Conservation (phyloP, 2,113 vertebrate species). For the Picathartes gymnocephalus region DNA sequence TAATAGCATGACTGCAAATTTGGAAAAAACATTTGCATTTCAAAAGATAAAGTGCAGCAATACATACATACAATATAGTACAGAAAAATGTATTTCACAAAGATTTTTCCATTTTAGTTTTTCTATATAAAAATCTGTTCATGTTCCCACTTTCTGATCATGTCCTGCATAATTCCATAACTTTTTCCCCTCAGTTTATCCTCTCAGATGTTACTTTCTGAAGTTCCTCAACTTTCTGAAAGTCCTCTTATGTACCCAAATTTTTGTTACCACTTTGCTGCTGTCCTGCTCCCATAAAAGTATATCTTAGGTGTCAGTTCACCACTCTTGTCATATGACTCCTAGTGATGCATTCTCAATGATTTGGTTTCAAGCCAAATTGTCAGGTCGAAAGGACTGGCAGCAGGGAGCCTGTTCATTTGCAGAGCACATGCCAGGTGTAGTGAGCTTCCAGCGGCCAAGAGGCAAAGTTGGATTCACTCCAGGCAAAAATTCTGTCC, state of each 20-base stretch:
- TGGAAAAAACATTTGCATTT: neutral
- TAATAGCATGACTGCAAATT: neutral
- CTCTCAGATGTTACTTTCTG: neutral
- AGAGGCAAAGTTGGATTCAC: neutral
- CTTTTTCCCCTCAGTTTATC: neutral
- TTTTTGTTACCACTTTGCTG: neutral
- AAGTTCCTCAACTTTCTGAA: neutral
- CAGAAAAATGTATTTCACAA: neutral
- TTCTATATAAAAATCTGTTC: neutral
- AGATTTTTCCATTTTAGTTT: neutral
- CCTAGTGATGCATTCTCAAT: neutral
- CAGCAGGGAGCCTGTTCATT: neutral
- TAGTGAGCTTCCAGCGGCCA: neutral
- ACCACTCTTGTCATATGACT: neutral
- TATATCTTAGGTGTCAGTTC: neutral
- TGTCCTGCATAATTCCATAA: neutral
- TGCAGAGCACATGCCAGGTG: neutral
- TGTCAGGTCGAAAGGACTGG: neutral
- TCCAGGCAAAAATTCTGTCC: neutral
- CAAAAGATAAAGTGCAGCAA: neutral
- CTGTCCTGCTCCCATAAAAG: neutral
- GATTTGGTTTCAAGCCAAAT: neutral
- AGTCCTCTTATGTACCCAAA: neutral
- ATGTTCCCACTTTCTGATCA: neutral
- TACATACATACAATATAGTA: neutral